A percentile compares a stretch with the other conserved stretches of the same genome.
Evolutionary conservation across 2,888 invertebrate genomes (phyloP).

Genomic region (Macrophya alboannulata): DNA sequence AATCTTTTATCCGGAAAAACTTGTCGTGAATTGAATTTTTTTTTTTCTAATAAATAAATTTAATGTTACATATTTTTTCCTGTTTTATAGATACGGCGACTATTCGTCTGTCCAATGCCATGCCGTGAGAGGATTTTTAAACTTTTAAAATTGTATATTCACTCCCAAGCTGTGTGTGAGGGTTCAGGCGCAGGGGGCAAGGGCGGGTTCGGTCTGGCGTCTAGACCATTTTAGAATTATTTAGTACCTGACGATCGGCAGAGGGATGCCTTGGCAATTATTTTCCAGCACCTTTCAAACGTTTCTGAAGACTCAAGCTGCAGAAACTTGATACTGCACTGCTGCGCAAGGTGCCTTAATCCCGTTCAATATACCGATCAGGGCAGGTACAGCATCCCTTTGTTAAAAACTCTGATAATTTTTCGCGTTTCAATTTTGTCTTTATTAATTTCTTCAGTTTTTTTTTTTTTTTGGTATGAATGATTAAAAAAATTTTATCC

Average conservation of each 20-base stretch:
- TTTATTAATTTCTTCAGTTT: not conserved
- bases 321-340: not conserved
- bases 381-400: slow-evolving; percentile 20
- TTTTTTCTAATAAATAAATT: not conserved
- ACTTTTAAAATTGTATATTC: not conserved
- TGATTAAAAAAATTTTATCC: not conserved
- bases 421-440: not conserved
- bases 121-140: slow-evolving; percentile 5
- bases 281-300: not conserved
- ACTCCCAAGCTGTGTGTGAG: not conserved
- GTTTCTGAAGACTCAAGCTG: not conserved
- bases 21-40: not conserved
- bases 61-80: not conserved
- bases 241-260: not conserved
- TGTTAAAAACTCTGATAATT: not conserved
- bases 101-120: not conserved
- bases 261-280: slow-evolving; percentile 7
- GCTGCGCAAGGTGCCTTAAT: not conserved
- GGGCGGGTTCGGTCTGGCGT: slow-evolving; percentile 4
- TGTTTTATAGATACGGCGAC: not conserved
- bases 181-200: slow-evolving; percentile 4
- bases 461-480: not conserved
- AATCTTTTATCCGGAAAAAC: not conserved
- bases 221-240: not conserved
- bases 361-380: not conserved